Conservation (phyloP, 2,113 vertebrate species). For the Pogona vitticeps region DNA sequence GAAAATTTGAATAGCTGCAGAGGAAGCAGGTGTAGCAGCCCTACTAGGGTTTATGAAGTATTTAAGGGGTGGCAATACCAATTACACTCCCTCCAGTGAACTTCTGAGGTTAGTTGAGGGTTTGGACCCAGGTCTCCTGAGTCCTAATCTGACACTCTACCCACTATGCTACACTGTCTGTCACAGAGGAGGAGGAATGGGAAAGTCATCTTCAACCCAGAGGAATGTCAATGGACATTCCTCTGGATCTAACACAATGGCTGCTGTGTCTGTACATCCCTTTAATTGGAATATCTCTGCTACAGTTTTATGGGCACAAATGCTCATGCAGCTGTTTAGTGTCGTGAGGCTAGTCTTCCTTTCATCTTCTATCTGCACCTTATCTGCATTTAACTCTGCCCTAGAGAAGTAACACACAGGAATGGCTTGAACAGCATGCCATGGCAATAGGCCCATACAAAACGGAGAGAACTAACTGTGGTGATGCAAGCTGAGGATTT, state of each 20-base stretch:
- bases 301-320: background rate
- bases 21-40: no score
- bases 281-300: no score
- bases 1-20: background rate
- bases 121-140: no score
- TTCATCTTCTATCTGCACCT: background rate
- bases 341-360: background rate
- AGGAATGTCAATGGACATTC: background rate
- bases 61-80: no score
- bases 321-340: background rate
- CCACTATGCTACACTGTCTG: no score
- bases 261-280: background rate
- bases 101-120: no score
- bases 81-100: no score
- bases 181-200: background rate
- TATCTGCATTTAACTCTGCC: background rate
- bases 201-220: background rate
- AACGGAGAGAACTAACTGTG: background rate
- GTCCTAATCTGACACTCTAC: no score
- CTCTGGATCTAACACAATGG: background rate
- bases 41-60: no score
- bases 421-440: background rate
- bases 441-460: background rate
- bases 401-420: background rate
- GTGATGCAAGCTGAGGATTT: slow-evolving; percentile 1